Conservation (phyloP, 2,888 invertebrate species). For the Hypomecis atomaria region DNA sequence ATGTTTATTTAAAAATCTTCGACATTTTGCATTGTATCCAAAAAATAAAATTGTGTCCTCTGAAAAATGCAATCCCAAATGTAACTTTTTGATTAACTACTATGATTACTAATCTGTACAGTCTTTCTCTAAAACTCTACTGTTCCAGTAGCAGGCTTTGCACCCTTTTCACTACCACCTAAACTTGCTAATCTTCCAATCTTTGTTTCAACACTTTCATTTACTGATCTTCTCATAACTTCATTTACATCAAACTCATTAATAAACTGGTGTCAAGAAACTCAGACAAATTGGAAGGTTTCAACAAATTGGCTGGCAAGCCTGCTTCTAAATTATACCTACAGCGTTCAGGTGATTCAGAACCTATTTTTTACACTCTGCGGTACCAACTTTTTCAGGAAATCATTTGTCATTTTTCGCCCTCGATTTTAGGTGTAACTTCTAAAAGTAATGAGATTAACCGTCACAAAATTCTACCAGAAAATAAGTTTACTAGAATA, state of each 20-base stretch:
- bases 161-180: too few species aligned
- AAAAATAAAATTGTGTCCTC: too few species aligned
- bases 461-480: conserved; percentile 9
- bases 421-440: conserved; percentile 20
- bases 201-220: too few species aligned
- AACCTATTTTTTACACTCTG: conserved; percentile 15
- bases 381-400: conserved; percentile 14
- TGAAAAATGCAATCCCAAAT: too few species aligned
- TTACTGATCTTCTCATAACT: background rate
- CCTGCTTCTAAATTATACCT: conserved; percentile 14
- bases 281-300: conserved; percentile 7
- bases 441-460: conserved; percentile 28
- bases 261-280: conserved; percentile 8
- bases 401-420: conserved; percentile 23
- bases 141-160: too few species aligned
- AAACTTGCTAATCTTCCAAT: too few species aligned
- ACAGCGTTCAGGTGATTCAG: conserved; percentile 7
- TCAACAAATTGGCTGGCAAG: conserved; percentile 14
- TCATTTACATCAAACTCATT: conserved; percentile 4
- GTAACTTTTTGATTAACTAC: too few species aligned
- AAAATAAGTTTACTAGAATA: conserved; percentile 14
- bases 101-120: too few species aligned
- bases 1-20: too few species aligned
- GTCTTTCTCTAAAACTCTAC: too few species aligned
- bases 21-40: too few species aligned